phyloP scores from a whole-genome alignment of 2,888 invertebrate species.

The Cephus rjabovi region DNA sequence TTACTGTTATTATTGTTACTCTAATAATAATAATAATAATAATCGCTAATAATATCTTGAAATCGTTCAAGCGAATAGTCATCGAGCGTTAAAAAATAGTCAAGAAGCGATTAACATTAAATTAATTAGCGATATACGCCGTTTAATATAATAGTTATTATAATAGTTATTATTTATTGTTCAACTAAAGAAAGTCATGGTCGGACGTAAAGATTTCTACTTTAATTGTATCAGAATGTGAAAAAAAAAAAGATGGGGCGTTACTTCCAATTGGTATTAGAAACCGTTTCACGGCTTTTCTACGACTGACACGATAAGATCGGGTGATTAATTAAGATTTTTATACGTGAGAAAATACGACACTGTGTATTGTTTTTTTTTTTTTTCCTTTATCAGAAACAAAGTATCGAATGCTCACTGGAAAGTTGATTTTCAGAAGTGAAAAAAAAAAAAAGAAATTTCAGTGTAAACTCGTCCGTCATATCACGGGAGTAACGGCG shows the following conservation, averaged over 20 bases:
- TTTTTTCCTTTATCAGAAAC: neutral
- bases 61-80: constrained; percentile 43
- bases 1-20: constrained; percentile 28
- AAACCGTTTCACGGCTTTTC: neutral
- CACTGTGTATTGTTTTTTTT: neutral
- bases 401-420: neutral
- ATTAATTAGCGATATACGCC: constrained; percentile 25
- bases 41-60: constrained; percentile 34
- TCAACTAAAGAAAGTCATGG: constrained; percentile 29
- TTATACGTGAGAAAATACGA: neutral
- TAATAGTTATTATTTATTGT: constrained; percentile 37
- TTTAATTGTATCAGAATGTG: neutral
- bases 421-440: neutral
- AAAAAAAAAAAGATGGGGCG: neutral
- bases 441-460: neutral
- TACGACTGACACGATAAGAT: neutral
- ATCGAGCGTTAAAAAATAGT: constrained; percentile 31
- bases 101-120: constrained; percentile 29
- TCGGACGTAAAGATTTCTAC: constrained; percentile 27
- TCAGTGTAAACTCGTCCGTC: neutral
- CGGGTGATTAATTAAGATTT: neutral
- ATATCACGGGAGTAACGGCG: neutral
- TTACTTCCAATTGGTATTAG: neutral
- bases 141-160: constrained; percentile 34
- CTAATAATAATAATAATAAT: constrained; percentile 27